Conservation (phyloP, 2,113 vertebrate species). For the Ictalurus punctatus region DNA sequence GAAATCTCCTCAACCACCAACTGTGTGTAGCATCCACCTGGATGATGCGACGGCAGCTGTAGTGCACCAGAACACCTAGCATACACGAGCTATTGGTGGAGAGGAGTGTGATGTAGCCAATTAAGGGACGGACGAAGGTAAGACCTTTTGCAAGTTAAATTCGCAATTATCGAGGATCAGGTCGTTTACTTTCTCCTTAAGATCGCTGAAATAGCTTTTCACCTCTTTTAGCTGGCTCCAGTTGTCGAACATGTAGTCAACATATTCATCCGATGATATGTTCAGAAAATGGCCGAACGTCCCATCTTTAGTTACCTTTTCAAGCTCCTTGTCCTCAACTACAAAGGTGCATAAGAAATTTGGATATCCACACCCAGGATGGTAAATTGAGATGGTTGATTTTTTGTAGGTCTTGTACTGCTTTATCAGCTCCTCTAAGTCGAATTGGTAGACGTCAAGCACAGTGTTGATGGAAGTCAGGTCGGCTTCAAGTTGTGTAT, state of each 20-base stretch:
- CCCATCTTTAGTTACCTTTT: neutral
- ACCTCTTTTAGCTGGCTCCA: neutral
- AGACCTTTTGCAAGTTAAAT: neutral
- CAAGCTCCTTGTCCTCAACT: neutral
- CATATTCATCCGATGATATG: neutral
- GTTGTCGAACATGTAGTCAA: constrained; percentile 2
- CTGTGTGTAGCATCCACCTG: no score
- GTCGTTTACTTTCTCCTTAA: neutral
- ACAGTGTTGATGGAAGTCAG: neutral
- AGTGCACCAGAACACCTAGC: no score
- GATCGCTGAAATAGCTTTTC: neutral
- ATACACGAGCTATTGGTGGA: no score
- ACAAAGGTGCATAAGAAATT: neutral
- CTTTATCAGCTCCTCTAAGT: neutral
- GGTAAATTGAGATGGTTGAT: neutral
- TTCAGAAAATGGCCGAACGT: no score
- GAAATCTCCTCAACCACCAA: no score
- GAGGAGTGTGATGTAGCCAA: no score
- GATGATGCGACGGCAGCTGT: no score
- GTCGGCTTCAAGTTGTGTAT: neutral
- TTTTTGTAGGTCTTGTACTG: constrained; percentile 1
- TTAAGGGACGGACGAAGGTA: neutral
- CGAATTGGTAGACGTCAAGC: neutral
- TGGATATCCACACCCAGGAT: neutral
- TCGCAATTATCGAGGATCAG: neutral